Evolutionary conservation across 2,888 invertebrate genomes (phyloP), one percentile per base, ranked within the genome.

Genomic region (Augiades crinisus): DNA sequence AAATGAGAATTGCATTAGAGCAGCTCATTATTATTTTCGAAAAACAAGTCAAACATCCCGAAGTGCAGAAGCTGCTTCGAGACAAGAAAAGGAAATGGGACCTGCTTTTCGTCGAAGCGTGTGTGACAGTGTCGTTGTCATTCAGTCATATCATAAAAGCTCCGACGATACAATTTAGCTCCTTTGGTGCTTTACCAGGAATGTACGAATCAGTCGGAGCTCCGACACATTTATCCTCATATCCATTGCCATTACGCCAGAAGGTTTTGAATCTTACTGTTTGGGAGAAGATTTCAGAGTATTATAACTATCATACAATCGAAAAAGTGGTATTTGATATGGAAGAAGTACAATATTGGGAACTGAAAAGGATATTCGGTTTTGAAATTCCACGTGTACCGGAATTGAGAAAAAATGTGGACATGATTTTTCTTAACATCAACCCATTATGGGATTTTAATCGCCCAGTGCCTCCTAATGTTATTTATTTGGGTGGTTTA

Each of bases 401-500:
- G 3, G 45, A 45, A 6, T 12, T 37, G n/a, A 12, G 5, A 12
- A 27, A 27, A 10, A 53, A 40, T 27, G 19, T 22, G 43, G 44
- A 31, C 14, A 34, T 34, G 46, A 51, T 33, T 1, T 41, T 51
- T 49, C 52, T 82, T 1, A 89, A 88, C 56, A 61, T 70, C 0
- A 72, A 83, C 64, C 73, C 76, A 0, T 46, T 77, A 17, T 73
- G 76, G 62, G 69, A 72, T 41, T 60, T 59, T 7, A 69, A 70
- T 24, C 59, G 68, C n/a, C 88, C 90, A 0, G 62, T 79, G 0
- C 74, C 84, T 1, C 81, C 86, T 0, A 65, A 68, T 49, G 64
- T 82, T 1, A 54, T 87, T 2, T 75, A 73, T 53, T 72, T 85
- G 49, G 84, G 86, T 40, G 84, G 85, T 5, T 52, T 80, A 22